These are phyloP conservation scores for Eupeodes luniger DNA, from an alignment of 2,888 invertebrate genomes.

Conservation along the genomic window DNA sequence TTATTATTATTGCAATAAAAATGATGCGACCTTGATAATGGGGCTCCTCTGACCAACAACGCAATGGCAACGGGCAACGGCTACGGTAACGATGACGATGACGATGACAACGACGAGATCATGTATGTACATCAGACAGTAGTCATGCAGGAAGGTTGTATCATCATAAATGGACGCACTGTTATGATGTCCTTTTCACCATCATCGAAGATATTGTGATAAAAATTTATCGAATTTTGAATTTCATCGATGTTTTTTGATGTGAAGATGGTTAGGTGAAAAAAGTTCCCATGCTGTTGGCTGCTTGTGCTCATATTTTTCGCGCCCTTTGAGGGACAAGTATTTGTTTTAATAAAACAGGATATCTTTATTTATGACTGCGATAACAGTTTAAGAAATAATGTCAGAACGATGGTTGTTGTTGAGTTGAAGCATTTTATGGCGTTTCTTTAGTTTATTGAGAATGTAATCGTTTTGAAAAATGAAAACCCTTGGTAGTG, in stretches of 20 bases:
- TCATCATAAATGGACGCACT: conserved; percentile 47
- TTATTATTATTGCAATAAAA: conserved; percentile 69
- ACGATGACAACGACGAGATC: background rate
- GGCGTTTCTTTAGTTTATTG: too few species aligned
- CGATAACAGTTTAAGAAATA: too few species aligned
- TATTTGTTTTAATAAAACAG: conserved; percentile 3
- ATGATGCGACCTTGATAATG: conserved; percentile 61
- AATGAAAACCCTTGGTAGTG: too few species aligned
- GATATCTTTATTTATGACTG: too few species aligned
- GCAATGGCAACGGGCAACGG: background rate
- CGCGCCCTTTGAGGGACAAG: background rate
- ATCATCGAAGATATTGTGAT: conserved; percentile 59
- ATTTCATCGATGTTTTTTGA: conserved; percentile 23
- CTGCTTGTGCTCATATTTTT: too few species aligned
- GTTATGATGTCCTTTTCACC: conserved; percentile 68
- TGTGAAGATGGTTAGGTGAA: background rate
- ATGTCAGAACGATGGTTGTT: too few species aligned
- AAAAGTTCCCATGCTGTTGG: conserved; percentile 26
- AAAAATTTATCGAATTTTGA: conserved; percentile 75
- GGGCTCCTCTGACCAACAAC: background rate
- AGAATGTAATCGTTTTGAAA: too few species aligned
- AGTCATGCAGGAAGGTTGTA: conserved; percentile 14
- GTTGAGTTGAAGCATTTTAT: too few species aligned
- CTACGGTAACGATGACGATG: too few species aligned
- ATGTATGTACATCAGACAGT: background rate